Percentiles rank a stretch among this genome's conserved stretches.
Conservation (phyloP, 2,113 vertebrate species). For the Mionectes macconnelli region DNA sequence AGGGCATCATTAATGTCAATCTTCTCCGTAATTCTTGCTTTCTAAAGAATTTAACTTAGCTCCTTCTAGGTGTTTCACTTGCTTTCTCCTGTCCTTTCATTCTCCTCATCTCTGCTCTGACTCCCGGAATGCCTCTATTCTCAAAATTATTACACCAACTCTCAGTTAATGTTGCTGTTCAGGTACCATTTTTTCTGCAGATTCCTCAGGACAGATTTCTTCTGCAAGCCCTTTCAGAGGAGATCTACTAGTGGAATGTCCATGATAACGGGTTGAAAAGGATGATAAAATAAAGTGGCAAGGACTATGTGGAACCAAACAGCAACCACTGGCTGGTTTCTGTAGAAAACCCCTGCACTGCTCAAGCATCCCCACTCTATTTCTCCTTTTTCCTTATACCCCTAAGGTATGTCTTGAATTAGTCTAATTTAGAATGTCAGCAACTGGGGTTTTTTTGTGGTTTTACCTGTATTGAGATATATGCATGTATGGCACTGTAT, state of each 20-base stretch:
- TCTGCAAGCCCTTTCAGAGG: background rate
- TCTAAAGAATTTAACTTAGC: background rate
- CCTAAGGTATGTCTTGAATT: background rate
- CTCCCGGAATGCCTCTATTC: background rate
- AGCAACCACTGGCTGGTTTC: background rate
- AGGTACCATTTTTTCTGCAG: constrained; percentile 5
- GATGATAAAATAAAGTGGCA: background rate
- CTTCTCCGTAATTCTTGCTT: background rate
- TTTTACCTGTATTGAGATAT: background rate
- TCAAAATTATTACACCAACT: background rate
- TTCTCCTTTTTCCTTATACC: background rate
- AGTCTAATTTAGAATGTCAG: background rate
- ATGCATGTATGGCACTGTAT: background rate
- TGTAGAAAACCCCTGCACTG: background rate
- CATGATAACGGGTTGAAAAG: background rate
- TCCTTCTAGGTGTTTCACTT: background rate
- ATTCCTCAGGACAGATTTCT: constrained; percentile 1
- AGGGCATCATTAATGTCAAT: background rate
- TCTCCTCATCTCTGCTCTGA: background rate
- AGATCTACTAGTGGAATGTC: background rate
- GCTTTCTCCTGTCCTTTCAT: background rate
- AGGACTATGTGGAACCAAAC: background rate
- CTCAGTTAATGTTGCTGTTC: background rate
- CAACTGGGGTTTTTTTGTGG: background rate
- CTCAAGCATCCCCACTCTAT: background rate